Evolutionary conservation across 2,888 invertebrate species (phyloP).

Genomic region (Ophraella communa): DNA sequence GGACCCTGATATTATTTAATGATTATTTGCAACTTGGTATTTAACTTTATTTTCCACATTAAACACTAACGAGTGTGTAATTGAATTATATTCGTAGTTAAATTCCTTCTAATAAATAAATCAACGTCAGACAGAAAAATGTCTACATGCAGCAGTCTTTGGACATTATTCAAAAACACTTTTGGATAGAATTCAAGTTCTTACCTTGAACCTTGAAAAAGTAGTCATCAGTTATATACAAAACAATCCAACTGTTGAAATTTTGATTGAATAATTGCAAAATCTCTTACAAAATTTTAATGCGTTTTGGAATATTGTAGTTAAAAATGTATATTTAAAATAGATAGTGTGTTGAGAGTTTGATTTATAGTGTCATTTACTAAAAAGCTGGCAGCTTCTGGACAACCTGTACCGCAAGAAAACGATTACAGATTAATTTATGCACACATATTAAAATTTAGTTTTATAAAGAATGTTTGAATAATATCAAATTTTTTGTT

Average conservation of each 20-base stretch:
- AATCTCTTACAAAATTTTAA: background rate
- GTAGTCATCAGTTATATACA: background rate
- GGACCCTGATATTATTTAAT: too few species aligned
- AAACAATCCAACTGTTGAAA: background rate
- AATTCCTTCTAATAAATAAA: background rate
- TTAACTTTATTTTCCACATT: background rate
- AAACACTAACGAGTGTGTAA: background rate
- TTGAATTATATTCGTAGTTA: background rate
- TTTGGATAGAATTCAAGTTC: conserved; percentile 11
- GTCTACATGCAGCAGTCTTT: background rate
- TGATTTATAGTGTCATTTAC: background rate
- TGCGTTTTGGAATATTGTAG: background rate
- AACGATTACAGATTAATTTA: background rate
- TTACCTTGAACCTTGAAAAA: conserved; percentile 9
- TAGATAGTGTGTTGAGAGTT: background rate
- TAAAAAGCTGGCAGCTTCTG: background rate
- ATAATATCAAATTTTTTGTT: too few species aligned
- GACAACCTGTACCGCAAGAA: background rate
- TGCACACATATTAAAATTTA: background rate
- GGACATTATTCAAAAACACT: conserved; percentile 10
- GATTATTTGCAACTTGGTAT: too few species aligned
- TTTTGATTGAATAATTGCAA: background rate
- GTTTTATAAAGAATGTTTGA: too few species aligned
- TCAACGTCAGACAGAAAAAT: conserved; percentile 2
- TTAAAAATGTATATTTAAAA: background rate